Percentiles rank a stretch among this genome's conserved stretches.
These are phyloP conservation scores for Catostomus latipinnis DNA, from an alignment of 2,797 vertebrate species.

Conservation along the genomic window DNA sequence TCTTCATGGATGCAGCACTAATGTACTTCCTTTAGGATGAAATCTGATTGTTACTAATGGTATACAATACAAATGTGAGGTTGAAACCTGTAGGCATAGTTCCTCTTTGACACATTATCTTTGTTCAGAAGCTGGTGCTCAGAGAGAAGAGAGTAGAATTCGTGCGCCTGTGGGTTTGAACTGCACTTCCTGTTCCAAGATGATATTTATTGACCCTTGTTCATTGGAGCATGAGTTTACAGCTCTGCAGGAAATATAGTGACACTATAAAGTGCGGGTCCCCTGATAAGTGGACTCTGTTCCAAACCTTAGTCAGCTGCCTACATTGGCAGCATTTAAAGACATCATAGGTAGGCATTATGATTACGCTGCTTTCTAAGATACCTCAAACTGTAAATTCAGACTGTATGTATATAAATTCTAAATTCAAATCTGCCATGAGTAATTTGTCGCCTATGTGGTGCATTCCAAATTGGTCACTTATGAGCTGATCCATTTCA, in stretches of 20 bases:
- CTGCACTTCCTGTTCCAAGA: constrained; percentile 29
- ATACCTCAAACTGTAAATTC: not conserved
- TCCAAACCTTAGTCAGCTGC: constrained; percentile 8
- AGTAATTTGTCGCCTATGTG: no score
- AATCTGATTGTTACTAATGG: constrained; percentile 1
- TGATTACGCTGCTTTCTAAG: not conserved
- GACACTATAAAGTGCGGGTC: constrained; percentile 32
- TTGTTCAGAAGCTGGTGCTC: not conserved
- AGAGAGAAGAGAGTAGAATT: not conserved
- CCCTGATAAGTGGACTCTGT: constrained; percentile 7
- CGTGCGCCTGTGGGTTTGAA: not conserved
- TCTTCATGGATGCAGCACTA: constrained; percentile 16
- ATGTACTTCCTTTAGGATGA: constrained; percentile 16
- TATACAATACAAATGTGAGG: not conserved
- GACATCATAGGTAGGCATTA: not conserved
- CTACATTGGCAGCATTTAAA: not conserved
- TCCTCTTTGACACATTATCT: not conserved
- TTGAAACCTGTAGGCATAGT: not conserved
- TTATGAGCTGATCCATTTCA: no score
- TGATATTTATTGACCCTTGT: constrained; percentile 53
- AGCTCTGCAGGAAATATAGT: constrained; percentile 30
- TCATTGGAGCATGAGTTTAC: constrained; percentile 34
- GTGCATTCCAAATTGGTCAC: not conserved
- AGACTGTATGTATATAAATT: no score
- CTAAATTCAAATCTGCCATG: no score